Base-by-base conservation (phyloP, 37 sponge, comb jelly and placozoan species). In the Lycopodina hypogea region DNA sequence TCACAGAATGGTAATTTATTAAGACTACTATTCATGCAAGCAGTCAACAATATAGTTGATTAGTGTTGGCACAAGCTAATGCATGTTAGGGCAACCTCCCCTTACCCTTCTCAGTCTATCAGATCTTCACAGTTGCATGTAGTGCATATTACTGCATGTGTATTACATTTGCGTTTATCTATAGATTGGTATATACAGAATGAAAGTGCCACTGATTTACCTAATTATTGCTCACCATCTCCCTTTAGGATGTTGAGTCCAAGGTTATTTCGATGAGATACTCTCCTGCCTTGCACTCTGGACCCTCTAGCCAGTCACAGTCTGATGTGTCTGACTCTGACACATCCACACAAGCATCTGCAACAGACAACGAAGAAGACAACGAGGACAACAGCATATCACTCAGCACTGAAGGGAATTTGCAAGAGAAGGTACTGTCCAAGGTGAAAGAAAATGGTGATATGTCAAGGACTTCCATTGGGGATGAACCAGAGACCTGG, bases 201-300 rank as follows among this genome's bases (percentile, higher is more conserved):
- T n/a, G n/a, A n/a, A n/a, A n/a, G n/a, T n/a, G n/a, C n/a, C n/a
- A n/a, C n/a, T n/a, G n/a, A n/a, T n/a, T n/a, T n/a, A n/a, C n/a
- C n/a, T n/a, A n/a, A n/a, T n/a, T n/a, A 60, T 60, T 60, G 61
- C 12, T n/a, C 12, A 12, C 61, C 24, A 7, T n/a, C 3, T 60
- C 61, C 19, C 53, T 60, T 14, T 39, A 76, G 76, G 42, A 14
- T 60, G 42, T 76, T 1, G 76, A 76, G 24, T 32, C 28, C 42
- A 76, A 41, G 28, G 76, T 56, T 18, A 58, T 56, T 1, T 1
- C 15, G 34, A 23, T 76, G 37, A 73, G 4, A 33, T 55, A 56
- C 12, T 41, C 45, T 4, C 24, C 71, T 42, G 14, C 42, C 23
- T 7, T 45, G 39, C 6, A 33, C 38, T 40, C 48, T 23, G 19